Percentiles rank a stretch among this genome's conserved stretches.
Evolutionary conservation across 2,113 vertebrate genomes (phyloP).

Genomic region (Oncorhynchus clarkii): DNA sequence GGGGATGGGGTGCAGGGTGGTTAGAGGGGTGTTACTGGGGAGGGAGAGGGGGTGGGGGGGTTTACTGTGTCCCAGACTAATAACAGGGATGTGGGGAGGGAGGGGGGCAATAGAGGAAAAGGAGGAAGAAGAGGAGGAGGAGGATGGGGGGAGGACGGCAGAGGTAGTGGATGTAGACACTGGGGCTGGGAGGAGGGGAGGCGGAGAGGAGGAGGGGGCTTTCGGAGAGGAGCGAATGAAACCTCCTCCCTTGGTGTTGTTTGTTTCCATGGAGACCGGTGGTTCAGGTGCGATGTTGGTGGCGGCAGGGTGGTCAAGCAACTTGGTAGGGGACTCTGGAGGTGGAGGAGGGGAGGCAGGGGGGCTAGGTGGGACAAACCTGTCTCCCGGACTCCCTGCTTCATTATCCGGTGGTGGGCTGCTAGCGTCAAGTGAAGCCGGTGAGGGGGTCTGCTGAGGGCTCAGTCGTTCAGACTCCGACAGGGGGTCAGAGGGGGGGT

Average conservation of each 20-base stretch:
- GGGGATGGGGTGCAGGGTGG: conserved; percentile 78
- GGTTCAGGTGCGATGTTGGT: background rate
- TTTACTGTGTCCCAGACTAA: conserved; percentile 86
- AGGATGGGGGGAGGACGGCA: conserved; percentile 53
- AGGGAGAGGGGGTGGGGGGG: conserved; percentile 66
- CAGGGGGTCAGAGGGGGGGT: conserved; percentile 39
- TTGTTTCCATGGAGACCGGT: background rate
- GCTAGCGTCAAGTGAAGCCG: conserved; percentile 30
- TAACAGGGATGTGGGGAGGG: conserved; percentile 82
- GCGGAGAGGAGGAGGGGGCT: conserved; percentile 42
- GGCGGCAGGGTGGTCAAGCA: conserved; percentile 26
- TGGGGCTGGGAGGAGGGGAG: background rate
- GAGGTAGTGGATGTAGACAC: conserved; percentile 32
- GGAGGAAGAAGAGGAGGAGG: conserved; percentile 8
- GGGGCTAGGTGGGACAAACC: conserved; percentile 34
- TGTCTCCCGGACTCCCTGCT: background rate
- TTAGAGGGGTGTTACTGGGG: conserved; percentile 67
- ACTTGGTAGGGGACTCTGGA: conserved; percentile 62
- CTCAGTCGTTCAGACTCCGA: conserved; percentile 45
- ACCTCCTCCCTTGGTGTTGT: background rate
- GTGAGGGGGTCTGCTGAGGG: conserved; percentile 36
- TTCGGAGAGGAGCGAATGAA: conserved; percentile 45
- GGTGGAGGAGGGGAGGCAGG: conserved; percentile 58
- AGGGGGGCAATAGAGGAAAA: conserved; percentile 42
- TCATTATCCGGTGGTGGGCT: conserved; percentile 5